Evolutionary conservation across 2,113 vertebrate species (phyloP).

Genomic region (Cebus imitator): DNA sequence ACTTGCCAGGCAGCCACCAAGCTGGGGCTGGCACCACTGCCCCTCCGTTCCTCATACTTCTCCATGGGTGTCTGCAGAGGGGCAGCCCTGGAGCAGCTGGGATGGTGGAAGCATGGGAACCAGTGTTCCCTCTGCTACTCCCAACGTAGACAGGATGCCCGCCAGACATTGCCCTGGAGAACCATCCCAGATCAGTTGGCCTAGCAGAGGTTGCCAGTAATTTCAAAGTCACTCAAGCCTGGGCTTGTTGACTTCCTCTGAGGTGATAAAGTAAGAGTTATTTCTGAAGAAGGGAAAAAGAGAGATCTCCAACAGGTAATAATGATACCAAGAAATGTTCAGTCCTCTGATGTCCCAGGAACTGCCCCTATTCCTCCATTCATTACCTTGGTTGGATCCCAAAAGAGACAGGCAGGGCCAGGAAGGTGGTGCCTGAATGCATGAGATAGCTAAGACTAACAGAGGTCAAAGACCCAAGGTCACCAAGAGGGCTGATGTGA

Average conservation of each 20-base stretch:
- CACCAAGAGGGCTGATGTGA: background rate
- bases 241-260: background rate
- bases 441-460: background rate
- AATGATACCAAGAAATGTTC: background rate
- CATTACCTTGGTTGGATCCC: background rate
- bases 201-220: background rate
- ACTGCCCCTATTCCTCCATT: background rate
- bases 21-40: background rate
- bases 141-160: background rate
- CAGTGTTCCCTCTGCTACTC: background rate
- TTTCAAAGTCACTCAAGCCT: background rate
- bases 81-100: background rate
- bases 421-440: background rate
- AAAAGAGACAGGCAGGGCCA: background rate
- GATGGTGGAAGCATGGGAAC: background rate
- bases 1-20: slow-evolving; percentile 38
- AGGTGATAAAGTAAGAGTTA: background rate
- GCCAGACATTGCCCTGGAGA: background rate
- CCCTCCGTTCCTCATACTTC: background rate
- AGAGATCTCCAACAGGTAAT: background rate
- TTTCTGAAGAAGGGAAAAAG: background rate
- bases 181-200: background rate
- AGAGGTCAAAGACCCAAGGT: background rate
- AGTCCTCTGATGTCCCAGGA: background rate
- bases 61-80: background rate